Evolutionary conservation across 2,888 invertebrate genomes (phyloP).

Genomic region (Cryptops parisi): DNA sequence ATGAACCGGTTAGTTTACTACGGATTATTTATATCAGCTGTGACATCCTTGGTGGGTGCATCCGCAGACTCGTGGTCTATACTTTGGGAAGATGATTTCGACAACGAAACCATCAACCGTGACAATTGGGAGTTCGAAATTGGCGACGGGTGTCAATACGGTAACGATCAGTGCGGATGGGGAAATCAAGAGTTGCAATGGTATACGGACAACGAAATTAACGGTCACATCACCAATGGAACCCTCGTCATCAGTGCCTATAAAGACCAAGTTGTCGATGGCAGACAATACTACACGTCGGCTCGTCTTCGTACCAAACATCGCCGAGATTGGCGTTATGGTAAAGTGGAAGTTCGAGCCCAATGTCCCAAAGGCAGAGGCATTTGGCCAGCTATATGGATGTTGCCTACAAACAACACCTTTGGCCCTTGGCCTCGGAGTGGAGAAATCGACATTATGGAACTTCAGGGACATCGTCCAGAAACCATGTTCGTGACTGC

Average conservation of each 20-base stretch:
- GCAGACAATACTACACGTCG: no score
- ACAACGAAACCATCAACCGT: background rate
- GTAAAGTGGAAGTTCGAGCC: conserved; percentile 4
- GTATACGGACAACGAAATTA: background rate
- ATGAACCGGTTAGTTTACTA: no score
- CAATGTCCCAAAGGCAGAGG: conserved; percentile 3
- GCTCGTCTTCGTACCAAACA: background rate
- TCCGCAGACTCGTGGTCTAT: no score
- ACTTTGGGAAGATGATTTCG: conserved; percentile 6
- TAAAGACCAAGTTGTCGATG: no score
- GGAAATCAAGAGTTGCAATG: conserved; percentile 4
- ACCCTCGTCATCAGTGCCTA: background rate
- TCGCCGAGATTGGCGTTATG: background rate
- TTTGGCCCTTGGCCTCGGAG: conserved; percentile 1
- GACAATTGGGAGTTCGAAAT: background rate
- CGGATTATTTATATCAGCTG: no score
- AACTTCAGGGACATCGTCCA: background rate
- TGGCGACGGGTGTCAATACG: conserved; percentile 6
- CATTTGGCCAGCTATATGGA: conserved; percentile 9
- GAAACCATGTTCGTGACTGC: no score
- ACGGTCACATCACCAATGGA: background rate
- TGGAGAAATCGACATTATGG: conserved; percentile 11
- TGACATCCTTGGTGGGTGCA: no score
- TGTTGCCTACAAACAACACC: conserved; percentile 1
- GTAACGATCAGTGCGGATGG: background rate